Conservation (phyloP, 2,888 invertebrate species). For the Agrilus mali region DNA sequence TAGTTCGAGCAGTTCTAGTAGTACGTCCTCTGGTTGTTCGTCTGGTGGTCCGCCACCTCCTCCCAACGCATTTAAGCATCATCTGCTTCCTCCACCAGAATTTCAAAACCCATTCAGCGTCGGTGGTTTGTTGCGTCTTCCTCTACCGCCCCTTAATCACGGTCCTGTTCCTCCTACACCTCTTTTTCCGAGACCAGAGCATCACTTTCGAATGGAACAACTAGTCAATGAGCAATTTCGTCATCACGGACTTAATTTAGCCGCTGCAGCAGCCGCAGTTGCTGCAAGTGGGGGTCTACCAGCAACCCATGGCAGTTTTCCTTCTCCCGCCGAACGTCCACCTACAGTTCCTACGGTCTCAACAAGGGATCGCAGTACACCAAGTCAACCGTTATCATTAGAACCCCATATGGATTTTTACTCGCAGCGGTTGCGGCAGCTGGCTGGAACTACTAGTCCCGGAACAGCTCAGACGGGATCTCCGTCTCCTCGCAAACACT, state of each 20-base stretch:
- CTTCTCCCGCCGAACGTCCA: constrained; percentile 46
- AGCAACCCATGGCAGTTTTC: constrained; percentile 48
- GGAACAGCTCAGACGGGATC: constrained; percentile 79
- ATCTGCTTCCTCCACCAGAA: constrained; percentile 57
- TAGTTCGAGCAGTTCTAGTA: constrained; percentile 41
- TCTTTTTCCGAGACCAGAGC: constrained; percentile 65
- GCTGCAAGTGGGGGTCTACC: constrained; percentile 50
- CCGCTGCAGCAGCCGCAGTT: constrained; percentile 59
- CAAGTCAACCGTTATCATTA: constrained; percentile 55
- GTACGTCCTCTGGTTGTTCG: constrained; percentile 37
- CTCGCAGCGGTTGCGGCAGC: constrained; percentile 97
- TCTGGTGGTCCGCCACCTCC: constrained; percentile 41
- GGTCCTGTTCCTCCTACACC: constrained; percentile 61
- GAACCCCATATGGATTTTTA: constrained; percentile 97
- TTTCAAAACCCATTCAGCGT: constrained; percentile 66
- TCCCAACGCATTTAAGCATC: constrained; percentile 52
- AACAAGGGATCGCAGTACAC: constrained; percentile 36
- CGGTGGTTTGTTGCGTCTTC: constrained; percentile 60
- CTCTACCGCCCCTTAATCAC: constrained; percentile 56
- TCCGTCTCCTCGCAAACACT: constrained; percentile 70
- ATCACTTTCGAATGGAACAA: constrained; percentile 76
- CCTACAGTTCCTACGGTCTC: constrained; percentile 38
- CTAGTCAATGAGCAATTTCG: constrained; percentile 72
- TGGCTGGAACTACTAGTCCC: constrained; percentile 92
- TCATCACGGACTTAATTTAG: constrained; percentile 63